Evolutionary conservation across 2,888 invertebrate genomes (phyloP), one percentile per base, ranked within the genome.

Genomic region (Cosmia pyralina): DNA sequence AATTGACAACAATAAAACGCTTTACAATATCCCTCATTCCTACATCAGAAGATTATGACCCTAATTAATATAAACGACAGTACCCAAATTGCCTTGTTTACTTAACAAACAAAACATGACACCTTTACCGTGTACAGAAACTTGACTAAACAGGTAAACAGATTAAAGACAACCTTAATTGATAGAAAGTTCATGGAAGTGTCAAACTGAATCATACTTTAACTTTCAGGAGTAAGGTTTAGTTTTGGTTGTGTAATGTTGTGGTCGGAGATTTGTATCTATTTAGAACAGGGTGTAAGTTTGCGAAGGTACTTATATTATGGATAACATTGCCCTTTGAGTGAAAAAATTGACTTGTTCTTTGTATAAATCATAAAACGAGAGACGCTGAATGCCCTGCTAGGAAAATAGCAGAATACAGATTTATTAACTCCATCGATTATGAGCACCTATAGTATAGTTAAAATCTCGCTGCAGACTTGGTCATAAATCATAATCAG

Each of bases 141-240:
- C 50, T 77, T 77, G 52, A 68, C 50, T 48, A 75, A 64, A 57
- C 48, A 57, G 13, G 41, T 52, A 71, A 70, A 74, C 69, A 59
- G 77, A 68, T 74, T 68, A 77, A 28, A 58, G 28, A 68, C 28
- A 15, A 17, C 57, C n/a, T 22, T 22, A 55, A 76, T 64, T 50
- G 34, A 50, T 34, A 44, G 34, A 8, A 67, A 67, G 44, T 52
- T 52, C 19, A 28, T 0, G 2, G 1, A 38, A n/a, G 28, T 52
- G 44, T n/a, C 77, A 52, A 69, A 46, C 53, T 4, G 22, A 57
- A n/a, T 57, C 15, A 28, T 5, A 41, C 50, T 68, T 52, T 28
- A 58, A 46, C 19, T 22, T 52, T 13, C 10, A 28, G 0, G 0
- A 0, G 17, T 58, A 38, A 52, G 52, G 57, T 74, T 50, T 4